phyloP scores from a whole-genome alignment of 2,888 invertebrate genomes.

The Cataglyphis albicans region DNA sequence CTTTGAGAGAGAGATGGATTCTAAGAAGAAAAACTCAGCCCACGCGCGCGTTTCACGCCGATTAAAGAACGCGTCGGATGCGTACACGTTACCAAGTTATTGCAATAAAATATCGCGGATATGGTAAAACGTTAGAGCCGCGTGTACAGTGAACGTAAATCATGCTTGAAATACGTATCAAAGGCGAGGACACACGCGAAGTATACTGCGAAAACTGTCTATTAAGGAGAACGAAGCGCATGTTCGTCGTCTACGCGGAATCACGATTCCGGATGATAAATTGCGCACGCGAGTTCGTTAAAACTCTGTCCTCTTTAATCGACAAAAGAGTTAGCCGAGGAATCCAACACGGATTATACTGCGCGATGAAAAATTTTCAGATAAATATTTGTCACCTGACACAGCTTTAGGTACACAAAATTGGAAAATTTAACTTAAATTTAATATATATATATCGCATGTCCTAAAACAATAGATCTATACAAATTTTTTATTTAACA shows the following conservation, averaged over 20 bases:
- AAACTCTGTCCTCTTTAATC: background rate
- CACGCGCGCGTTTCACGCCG: conserved; percentile 42
- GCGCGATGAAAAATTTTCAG: background rate
- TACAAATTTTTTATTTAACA: no score
- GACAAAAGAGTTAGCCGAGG: background rate
- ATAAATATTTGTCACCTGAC: background rate
- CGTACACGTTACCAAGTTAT: conserved; percentile 28
- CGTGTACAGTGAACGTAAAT: conserved; percentile 21
- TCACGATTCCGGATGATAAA: conserved; percentile 36
- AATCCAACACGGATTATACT: background rate
- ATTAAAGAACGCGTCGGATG: conserved; percentile 4
- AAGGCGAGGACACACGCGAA: background rate
- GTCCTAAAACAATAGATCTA: no score
- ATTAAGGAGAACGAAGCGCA: conserved; percentile 24
- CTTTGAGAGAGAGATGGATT: conserved; percentile 54
- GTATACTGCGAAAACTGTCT: conserved; percentile 33
- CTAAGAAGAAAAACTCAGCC: conserved; percentile 59
- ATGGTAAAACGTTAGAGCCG: conserved; percentile 20
- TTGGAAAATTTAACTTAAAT: no score
- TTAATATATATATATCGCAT: no score
- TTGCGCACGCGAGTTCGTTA: conserved; percentile 11
- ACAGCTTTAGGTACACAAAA: background rate
- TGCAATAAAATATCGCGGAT: conserved; percentile 26
- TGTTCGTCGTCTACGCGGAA: conserved; percentile 44
- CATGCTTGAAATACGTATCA: conserved; percentile 1